Evolutionary conservation across 2,797 vertebrate species (phyloP).

Genomic region (Acrossocheilus fasciatus): DNA sequence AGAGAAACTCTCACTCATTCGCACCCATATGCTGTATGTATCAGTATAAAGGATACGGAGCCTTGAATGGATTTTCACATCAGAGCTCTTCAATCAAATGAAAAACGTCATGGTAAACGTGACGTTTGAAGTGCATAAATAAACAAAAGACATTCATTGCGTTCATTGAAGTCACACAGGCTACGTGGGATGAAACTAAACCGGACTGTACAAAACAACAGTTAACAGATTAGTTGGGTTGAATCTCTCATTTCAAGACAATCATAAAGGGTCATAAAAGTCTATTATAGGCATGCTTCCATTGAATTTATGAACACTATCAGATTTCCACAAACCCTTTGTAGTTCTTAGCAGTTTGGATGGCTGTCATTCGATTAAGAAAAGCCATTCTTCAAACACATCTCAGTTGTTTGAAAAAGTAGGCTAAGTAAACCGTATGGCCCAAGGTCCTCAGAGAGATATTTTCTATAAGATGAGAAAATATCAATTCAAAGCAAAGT

Average conservation of each 20-base stretch:
- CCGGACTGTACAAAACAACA: conserved; percentile 21
- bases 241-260: conserved; percentile 40
- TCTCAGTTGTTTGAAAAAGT: conserved; percentile 18
- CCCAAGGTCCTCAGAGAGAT: neutral
- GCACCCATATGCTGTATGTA: neutral
- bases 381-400: conserved; percentile 10
- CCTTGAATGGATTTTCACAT: conserved; percentile 42
- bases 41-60: neutral
- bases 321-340: conserved; percentile 39
- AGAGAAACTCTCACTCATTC: conserved; percentile 18
- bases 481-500: neutral
- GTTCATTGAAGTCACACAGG: conserved; percentile 52
- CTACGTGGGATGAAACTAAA: conserved; percentile 21
- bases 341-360: conserved; percentile 1
- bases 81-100: conserved; percentile 43
- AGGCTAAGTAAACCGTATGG: conserved; percentile 3
- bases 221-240: conserved; percentile 21
- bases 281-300: conserved; percentile 25
- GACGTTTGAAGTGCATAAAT: conserved; percentile 37
- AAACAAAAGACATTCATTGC: conserved; percentile 49
- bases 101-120: conserved; percentile 35
- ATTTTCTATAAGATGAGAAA: neutral
- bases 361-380: conserved; percentile 19
- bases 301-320: conserved; percentile 40
- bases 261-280: conserved; percentile 25